Percentiles rank a stretch among this genome's conserved stretches.
phyloP scores from a whole-genome alignment of 2,888 invertebrate species.

The Biston betularia region DNA sequence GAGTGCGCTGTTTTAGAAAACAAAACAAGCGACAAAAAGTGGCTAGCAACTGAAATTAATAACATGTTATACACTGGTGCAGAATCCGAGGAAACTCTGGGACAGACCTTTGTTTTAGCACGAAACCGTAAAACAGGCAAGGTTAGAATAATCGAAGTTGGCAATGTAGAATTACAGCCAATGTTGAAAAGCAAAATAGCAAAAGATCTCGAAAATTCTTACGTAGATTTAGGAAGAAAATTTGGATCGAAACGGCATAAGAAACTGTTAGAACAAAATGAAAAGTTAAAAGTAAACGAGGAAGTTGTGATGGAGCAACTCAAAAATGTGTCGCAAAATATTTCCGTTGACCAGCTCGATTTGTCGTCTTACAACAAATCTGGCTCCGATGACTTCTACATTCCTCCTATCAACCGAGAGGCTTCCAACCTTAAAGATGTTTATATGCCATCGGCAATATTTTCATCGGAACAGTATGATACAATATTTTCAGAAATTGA shows the following conservation, averaged over 20 bases:
- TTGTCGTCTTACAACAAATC: slow-evolving; percentile 63
- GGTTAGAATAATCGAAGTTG: slow-evolving; percentile 68
- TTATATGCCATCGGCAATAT: slow-evolving; percentile 75
- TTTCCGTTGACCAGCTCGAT: slow-evolving; percentile 67
- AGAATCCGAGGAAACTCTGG: slow-evolving; percentile 61
- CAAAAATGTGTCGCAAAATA: slow-evolving; percentile 79
- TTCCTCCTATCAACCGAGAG: slow-evolving; percentile 81
- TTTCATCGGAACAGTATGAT: slow-evolving; percentile 71
- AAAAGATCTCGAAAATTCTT: slow-evolving; percentile 59
- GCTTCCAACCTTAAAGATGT: slow-evolving; percentile 77
- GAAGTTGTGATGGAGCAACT: slow-evolving; percentile 86
- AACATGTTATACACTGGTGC: slow-evolving; percentile 67
- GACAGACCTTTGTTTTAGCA: slow-evolving; percentile 65
- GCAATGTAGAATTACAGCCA: slow-evolving; percentile 65
- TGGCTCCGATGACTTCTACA: slow-evolving; percentile 75
- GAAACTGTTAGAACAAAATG: slow-evolving; percentile 86
- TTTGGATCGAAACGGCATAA: slow-evolving; percentile 89
- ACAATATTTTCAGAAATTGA: slow-evolving; percentile 66
- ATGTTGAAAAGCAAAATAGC: slow-evolving; percentile 52
- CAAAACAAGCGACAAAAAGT: slow-evolving; percentile 53
- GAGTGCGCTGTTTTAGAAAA: slow-evolving; percentile 60
- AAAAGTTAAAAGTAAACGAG: slow-evolving; percentile 86
- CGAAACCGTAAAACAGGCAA: slow-evolving; percentile 70
- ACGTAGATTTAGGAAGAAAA: slow-evolving; percentile 83
- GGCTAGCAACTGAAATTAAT: slow-evolving; percentile 57